Evolutionary conservation across 30 jellyfish, hydroid and myxozoan genomes (phyloP), one percentile per base, ranked within the genome.

Genomic region (Pseudorhiza aurosa): DNA sequence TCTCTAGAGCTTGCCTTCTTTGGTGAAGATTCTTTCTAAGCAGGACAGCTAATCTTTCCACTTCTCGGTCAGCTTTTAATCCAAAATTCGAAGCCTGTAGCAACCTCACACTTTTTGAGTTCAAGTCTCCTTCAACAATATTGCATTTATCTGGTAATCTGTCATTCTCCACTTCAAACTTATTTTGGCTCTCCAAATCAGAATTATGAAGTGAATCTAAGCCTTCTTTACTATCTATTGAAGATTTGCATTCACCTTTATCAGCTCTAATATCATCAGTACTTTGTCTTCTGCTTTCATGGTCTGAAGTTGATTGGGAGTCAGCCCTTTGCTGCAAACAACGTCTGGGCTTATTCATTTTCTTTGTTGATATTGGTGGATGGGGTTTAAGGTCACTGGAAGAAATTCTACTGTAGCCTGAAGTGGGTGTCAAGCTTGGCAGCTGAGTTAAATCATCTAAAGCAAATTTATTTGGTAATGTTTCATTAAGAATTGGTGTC

Each of bases 141-240:
- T n/a, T n/a, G n/a, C n/a, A n/a, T n/a, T n/a, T n/a, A n/a, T n/a
- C n/a, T n/a, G n/a, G n/a, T n/a, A 6, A 18, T 2, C 24, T 53
- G 32, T 6, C 36, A 53, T 36, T 53, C 39, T 53, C 36, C 2
- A 14, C 36, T n/a, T 4, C 24, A 4, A 4, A 1, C 19, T 15
- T 33, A 53, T 21, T 21, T 19, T 53, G 19, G 4, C 37, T 22
- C 22, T 53, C 67, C 24, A 22, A 7, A 53, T 53, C 67, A 6
- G 67, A 53, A n/a, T 8, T 14, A 53, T 53, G 67, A 10, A 36
- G 67, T 53, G 67, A 53, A 21, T 53, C 35, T 21, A 53, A 53
- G 24, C 67, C 24, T 53, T 19, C 67, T 21, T 36, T 53, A 0
- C 67, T 53, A 15, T 36, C 24, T 18, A 2, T 53, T 53, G 67